A percentile compares a stretch with the other conserved stretches of the same genome.
Conservation (phyloP, 2,113 vertebrate genomes). For the Chinchilla lanigera region DNA sequence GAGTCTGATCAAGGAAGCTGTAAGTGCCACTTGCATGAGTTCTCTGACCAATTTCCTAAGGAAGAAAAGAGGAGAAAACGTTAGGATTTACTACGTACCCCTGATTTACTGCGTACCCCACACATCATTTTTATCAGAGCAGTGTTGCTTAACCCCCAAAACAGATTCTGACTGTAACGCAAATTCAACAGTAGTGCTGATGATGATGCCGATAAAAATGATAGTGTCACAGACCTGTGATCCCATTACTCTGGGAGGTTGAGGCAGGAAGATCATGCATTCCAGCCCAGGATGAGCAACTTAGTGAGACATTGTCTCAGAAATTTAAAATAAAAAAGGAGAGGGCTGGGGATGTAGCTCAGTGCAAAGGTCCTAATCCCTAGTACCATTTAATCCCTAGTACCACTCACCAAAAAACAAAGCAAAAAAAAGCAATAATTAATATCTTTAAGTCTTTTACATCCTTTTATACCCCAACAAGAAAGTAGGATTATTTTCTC, state of each 20-base stretch:
- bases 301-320: background rate
- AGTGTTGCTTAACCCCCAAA: background rate
- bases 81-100: background rate
- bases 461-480: background rate
- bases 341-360: background rate
- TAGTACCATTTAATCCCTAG: background rate
- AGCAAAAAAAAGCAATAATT: background rate
- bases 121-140: background rate
- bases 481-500: background rate
- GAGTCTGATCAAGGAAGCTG: slow-evolving; percentile 82
- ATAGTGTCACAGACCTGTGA: background rate
- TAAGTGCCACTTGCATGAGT: slow-evolving; percentile 86
- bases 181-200: background rate
- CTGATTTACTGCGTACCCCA: fast-evolving
- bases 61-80: background rate
- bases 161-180: background rate
- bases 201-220: background rate
- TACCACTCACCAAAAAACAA: background rate
- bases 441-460: background rate
- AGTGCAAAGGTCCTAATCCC: background rate
- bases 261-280: background rate
- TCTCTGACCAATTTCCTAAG: slow-evolving; percentile 85
- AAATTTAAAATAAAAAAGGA: background rate
- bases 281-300: background rate
- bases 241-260: background rate